Conservation (phyloP, 2,888 invertebrate species). For the Nemapogon koenigi region DNA sequence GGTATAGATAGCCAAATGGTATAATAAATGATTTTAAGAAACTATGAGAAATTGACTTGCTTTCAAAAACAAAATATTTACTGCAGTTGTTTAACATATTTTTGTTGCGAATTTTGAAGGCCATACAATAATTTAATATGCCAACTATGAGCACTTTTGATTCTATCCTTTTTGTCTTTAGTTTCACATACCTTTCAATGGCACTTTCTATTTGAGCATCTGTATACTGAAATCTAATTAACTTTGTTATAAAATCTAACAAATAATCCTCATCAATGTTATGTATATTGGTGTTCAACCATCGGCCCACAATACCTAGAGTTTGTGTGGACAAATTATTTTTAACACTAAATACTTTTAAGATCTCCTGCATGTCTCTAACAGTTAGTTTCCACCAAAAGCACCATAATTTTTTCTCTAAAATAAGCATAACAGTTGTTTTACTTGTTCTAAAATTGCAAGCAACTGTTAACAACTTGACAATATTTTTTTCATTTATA, state of each 20-base stretch:
- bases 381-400: slow-evolving; percentile 63
- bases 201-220: slow-evolving; percentile 64
- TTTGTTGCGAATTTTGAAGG: slow-evolving; percentile 63
- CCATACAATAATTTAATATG: slow-evolving; percentile 68
- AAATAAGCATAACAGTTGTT: slow-evolving; percentile 57
- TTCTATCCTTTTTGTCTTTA: slow-evolving; percentile 48
- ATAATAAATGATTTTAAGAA: slow-evolving; percentile 64
- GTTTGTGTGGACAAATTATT: slow-evolving; percentile 46
- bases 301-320: slow-evolving; percentile 48
- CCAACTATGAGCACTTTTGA: slow-evolving; percentile 64
- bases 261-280: slow-evolving; percentile 62
- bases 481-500: slow-evolving; percentile 64
- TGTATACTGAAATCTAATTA: slow-evolving; percentile 59
- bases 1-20: slow-evolving; percentile 68
- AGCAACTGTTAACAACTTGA: slow-evolving; percentile 61
- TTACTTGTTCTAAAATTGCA: slow-evolving; percentile 66
- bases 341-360: slow-evolving; percentile 41
- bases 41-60: slow-evolving; percentile 47
- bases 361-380: slow-evolving; percentile 49
- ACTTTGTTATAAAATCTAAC: slow-evolving; percentile 57
- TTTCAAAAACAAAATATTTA: slow-evolving; percentile 59
- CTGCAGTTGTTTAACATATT: slow-evolving; percentile 64
- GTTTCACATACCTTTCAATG: slow-evolving; percentile 67
- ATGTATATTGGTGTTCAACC: slow-evolving; percentile 69
- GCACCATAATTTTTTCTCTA: slow-evolving; percentile 64